phyloP scores from a whole-genome alignment of 2,797 vertebrate genomes.

The Crax fasciolata region DNA sequence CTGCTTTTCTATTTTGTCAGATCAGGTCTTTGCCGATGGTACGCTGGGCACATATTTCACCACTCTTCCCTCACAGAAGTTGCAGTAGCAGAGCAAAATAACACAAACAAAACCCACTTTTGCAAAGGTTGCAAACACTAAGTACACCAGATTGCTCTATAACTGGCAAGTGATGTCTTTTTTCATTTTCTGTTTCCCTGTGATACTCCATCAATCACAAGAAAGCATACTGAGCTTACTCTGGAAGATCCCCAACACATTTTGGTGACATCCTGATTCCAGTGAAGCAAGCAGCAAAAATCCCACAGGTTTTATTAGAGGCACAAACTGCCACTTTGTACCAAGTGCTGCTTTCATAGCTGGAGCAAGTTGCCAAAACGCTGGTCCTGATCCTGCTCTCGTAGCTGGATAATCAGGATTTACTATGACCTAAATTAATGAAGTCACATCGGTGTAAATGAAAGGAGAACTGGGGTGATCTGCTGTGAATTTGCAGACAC shows the following conservation, averaged over 20 bases:
- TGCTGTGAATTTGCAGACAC: slow-evolving; percentile 37
- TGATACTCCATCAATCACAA: neutral
- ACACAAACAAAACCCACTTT: slow-evolving; percentile 14
- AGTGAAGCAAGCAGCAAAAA: slow-evolving; percentile 29
- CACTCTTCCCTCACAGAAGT: neutral
- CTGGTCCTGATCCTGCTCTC: slow-evolving; percentile 3
- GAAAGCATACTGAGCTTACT: neutral
- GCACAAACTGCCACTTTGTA: neutral
- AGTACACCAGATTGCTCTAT: neutral
- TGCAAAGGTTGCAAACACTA: slow-evolving; percentile 21
- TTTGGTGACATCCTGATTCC: slow-evolving; percentile 19
- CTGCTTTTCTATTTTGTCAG: slow-evolving; percentile 54
- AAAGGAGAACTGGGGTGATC: slow-evolving; percentile 41
- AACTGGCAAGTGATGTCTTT: neutral
- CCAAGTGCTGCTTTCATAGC: neutral
- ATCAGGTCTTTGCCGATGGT: slow-evolving; percentile 4
- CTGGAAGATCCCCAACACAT: neutral
- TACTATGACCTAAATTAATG: slow-evolving; percentile 21
- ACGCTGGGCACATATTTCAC: neutral
- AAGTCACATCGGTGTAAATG: slow-evolving; percentile 49
- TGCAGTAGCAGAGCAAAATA: slow-evolving; percentile 32
- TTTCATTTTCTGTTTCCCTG: slow-evolving; percentile 2
- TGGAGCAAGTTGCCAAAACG: neutral
- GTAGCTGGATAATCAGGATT: slow-evolving; percentile 52
- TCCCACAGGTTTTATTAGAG: slow-evolving; percentile 13